Base-by-base conservation (phyloP, 2,797 vertebrate species). In the Pangasius mekongensis region DNA sequence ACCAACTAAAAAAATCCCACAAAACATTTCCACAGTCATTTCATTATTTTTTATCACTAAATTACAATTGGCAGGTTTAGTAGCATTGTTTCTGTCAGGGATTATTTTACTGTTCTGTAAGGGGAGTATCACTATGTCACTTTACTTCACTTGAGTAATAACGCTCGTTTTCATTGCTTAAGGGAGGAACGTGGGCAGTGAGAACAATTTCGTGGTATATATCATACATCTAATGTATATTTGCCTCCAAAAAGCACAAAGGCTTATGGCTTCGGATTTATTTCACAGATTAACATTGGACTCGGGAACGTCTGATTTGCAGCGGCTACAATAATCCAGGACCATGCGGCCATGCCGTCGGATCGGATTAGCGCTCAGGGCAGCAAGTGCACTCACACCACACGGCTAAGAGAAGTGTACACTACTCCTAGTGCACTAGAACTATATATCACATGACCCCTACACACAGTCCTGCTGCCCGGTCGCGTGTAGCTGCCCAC, bases 51-150 rank as follows among this genome's bases (percentile, higher is more conserved):
- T 94, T 92, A 89, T 89, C 87, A 94, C 90, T 94, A 90, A 92
- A 95, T 93, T 92, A 96, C 89, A 95, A 95, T 93, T 95, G 97
- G 96, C 96, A 97, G 95, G 93, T 95, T 95, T 94, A 74, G 89
- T 95, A 96, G 95, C 95, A 93, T 92, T 88, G 94, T 95, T 93
- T 94, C 27, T 52, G n/a, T 67, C 83, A 3, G 64, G 47, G 69
- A 49, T 56, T 47, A 87, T 58, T 94, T 91, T 93, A 94, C 91
- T 94, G 94, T 95, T 92, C 93, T 93, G 93, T 93, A 94, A 94
- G 94, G 93, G 92, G 93, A 94, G 93, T 88, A 94, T 94, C 95
- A 86, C 91, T 90, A 92, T 93, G 91, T 90, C 90, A 90, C 91
- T 93, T 62, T 20, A 33, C 52, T 33, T 56, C 8, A 11, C 39